Percentiles rank a stretch among this genome's conserved stretches.
phyloP scores from a whole-genome alignment of 2,113 vertebrate species.

The Pandion haliaetus region DNA sequence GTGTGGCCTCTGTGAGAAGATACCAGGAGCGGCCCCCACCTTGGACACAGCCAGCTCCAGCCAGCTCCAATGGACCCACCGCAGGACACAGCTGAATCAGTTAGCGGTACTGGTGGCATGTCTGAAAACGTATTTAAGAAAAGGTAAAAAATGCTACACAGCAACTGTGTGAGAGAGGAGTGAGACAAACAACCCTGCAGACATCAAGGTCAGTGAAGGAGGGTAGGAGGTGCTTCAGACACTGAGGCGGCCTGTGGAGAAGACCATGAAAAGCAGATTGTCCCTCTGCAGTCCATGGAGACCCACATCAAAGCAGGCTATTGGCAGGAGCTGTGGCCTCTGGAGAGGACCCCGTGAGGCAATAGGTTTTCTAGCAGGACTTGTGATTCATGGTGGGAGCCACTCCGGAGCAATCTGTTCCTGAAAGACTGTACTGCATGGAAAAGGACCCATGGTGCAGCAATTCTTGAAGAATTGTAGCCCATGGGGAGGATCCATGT shows the following conservation, averaged over 20 bases:
- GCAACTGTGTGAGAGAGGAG: not conserved
- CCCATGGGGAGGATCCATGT: not conserved
- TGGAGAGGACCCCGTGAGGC: not conserved
- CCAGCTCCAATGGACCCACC: not conserved
- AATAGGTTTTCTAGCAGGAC: not conserved
- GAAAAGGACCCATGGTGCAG: not conserved
- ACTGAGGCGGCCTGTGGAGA: not conserved
- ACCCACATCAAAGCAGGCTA: not conserved
- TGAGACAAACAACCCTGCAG: not conserved
- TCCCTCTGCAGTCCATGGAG: not conserved
- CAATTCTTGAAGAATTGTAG: not conserved
- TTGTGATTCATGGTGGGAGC: not conserved
- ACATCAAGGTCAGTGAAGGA: not conserved
- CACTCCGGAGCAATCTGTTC: not conserved
- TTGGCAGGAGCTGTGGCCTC: not conserved
- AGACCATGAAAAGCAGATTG: not conserved
- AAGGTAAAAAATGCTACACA: not conserved
- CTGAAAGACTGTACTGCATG: not conserved
- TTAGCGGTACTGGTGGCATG: not conserved
- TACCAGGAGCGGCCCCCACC: not conserved
- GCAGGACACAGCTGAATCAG: not conserved
- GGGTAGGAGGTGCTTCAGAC: not conserved
- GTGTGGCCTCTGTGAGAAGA: not conserved
- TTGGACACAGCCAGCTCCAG: not conserved
- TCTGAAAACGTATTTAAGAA: not conserved